A percentile compares a stretch with the other conserved stretches of the same genome.
phyloP scores from a whole-genome alignment of 2,797 vertebrate genomes.

The Tadarida brasiliensis region DNA sequence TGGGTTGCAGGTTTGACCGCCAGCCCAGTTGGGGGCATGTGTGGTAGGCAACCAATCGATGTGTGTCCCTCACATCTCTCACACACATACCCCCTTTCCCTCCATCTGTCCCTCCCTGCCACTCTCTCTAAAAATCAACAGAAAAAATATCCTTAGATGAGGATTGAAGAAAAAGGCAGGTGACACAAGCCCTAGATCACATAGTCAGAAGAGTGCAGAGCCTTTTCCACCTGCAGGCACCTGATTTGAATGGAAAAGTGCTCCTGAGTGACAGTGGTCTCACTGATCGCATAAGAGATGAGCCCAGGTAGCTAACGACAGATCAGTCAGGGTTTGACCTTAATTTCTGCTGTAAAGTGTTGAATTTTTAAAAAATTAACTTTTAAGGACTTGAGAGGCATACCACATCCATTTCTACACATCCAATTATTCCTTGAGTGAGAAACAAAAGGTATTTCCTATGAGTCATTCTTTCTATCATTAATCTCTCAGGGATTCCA shows the following conservation, averaged over 20 bases:
- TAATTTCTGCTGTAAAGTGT: constrained; percentile 64
- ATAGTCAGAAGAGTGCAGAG: constrained; percentile 55
- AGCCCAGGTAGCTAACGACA: constrained; percentile 76
- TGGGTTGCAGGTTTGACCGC: no score
- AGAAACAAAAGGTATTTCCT: constrained; percentile 72
- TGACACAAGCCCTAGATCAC: not conserved
- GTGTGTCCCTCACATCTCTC: no score
- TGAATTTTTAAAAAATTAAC: constrained; percentile 64
- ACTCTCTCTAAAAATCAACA: no score
- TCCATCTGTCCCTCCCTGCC: no score
- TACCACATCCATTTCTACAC: constrained; percentile 70
- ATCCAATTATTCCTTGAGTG: constrained; percentile 76
- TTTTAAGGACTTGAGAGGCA: constrained; percentile 82
- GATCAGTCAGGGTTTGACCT: constrained; percentile 85
- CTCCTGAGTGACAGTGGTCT: constrained; percentile 70
- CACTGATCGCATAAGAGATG: constrained; percentile 79
- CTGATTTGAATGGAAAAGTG: not conserved
- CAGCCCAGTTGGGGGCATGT: no score
- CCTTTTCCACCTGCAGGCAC: not conserved
- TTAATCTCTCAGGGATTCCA: constrained; percentile 19
- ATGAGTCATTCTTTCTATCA: constrained; percentile 50
- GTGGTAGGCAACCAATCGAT: no score
- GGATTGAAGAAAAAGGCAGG: not conserved
- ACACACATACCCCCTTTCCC: no score
- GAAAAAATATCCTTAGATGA: no score